Base-by-base conservation (phyloP, 2,113 vertebrate genomes). In the Chloropsis hardwickii region DNA sequence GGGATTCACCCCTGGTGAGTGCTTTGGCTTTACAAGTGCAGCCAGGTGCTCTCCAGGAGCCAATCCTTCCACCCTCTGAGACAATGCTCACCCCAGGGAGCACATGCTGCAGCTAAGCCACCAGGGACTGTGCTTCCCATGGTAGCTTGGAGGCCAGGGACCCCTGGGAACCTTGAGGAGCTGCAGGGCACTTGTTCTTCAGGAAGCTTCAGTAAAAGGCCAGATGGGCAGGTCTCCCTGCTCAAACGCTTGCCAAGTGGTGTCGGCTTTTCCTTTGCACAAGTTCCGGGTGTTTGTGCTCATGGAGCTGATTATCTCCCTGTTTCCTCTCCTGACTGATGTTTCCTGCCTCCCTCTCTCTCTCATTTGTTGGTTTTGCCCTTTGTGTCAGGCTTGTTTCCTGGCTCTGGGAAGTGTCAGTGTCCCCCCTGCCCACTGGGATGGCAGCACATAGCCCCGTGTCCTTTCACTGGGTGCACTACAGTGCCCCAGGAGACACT, bases 301-400 rank as follows among this genome's bases (percentile, higher is more conserved):
- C 56, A 12, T 7, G 33, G 45, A 66, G 76, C 80, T 90, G 74
- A 73, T 94, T 86, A 95, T 92, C 94, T 96, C 81, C 87, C 60
- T 0, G 0, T 82, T 96, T 97, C 96, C 95, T 95, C 85, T 56
- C 60, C 88, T 54, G 85, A 62, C 88, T 77, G 96, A 77, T 93
- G 90, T 93, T 95, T 97, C 95, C 95, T 96, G 92, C 71, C 51
- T 40, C 2, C 2, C 33, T 95, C 10, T 2, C 70, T 92, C 58
- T 50, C 78, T 92, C 37, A 37, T 92, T 77, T 60, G 31, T 50
- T 10, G 13, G 20, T 73, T 83, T 86, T 83, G 45, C 31, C 77
- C 58, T 92, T 92, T 88, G 85, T 86, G 71, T 94, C 76, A 60
- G 44, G 51, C 76, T 95, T 62, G 56, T 74, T 89, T 92, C 76